A percentile compares a stretch with the other conserved stretches of the same genome.
These are phyloP conservation scores for Pogonomyrmex californicus DNA, from an alignment of 1,140 invertebrate genomes.

Conservation along the genomic window DNA sequence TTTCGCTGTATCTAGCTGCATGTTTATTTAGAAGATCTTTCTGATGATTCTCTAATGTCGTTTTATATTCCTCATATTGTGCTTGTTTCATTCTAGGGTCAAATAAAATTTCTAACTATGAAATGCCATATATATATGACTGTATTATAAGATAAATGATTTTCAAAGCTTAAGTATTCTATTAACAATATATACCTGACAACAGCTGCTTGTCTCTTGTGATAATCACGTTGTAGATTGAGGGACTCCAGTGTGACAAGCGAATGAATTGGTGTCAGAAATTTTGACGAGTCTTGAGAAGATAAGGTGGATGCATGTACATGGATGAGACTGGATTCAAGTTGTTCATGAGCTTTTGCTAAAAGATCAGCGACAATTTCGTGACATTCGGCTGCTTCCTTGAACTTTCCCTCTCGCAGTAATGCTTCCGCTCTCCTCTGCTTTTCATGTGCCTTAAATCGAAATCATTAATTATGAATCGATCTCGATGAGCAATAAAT, in stretches of 20 bases:
- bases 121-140: not conserved
- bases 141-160: not conserved
- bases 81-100: conserved; percentile 87
- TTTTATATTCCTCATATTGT: conserved; percentile 88
- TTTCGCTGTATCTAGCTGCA: conserved; percentile 71
- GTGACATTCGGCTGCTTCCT: conserved; percentile 90
- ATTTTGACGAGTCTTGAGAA: conserved; percentile 48
- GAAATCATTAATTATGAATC: not conserved
- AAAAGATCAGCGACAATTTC: conserved; percentile 88
- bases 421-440: conserved; percentile 89
- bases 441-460: conserved; percentile 89
- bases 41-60: conserved; percentile 87
- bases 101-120: not conserved
- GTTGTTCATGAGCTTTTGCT: conserved; percentile 85
- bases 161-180: not conserved
- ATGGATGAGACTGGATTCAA: conserved; percentile 82
- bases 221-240: conserved; percentile 89
- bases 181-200: conserved; percentile 79
- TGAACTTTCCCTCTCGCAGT: conserved; percentile 88
- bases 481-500: conserved; percentile 1
- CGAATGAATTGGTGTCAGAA: conserved; percentile 74
- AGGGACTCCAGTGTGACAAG: conserved; percentile 87
- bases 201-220: conserved; percentile 88
- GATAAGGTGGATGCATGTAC: conserved; percentile 78
- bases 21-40: conserved; percentile 81